Evolutionary conservation across 1,140 invertebrate species (phyloP).

Genomic region (Triops longicaudatus): DNA sequence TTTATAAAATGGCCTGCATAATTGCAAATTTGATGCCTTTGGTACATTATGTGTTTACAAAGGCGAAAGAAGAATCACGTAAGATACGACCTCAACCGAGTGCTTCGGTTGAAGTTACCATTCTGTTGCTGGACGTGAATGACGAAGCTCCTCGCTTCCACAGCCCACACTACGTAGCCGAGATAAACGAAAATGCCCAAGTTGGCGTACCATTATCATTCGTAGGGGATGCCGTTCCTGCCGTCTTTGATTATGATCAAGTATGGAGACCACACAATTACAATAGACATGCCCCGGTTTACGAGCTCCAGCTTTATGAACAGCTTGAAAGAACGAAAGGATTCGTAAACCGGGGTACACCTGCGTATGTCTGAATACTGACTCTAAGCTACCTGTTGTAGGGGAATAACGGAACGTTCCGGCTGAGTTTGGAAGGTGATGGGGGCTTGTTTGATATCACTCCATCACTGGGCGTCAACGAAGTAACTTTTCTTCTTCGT

Average conservation of each 20-base stretch:
- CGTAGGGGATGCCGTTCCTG: slow-evolving; percentile 64
- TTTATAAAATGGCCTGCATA: neutral
- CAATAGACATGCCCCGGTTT: neutral
- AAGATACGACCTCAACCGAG: slow-evolving; percentile 56
- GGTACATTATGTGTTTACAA: slow-evolving; percentile 33
- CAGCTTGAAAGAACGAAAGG: slow-evolving; percentile 28
- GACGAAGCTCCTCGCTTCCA: slow-evolving; percentile 83
- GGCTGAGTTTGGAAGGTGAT: slow-evolving; percentile 66
- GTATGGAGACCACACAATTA: slow-evolving; percentile 41
- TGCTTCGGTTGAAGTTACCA: slow-evolving; percentile 77
- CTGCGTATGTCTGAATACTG: neutral
- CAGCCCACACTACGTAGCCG: slow-evolving; percentile 66
- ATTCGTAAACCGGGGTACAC: slow-evolving; percentile 17
- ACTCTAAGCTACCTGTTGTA: slow-evolving; percentile 40
- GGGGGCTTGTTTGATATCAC: slow-evolving; percentile 80
- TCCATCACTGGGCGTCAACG: slow-evolving; percentile 77
- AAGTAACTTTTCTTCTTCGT: slow-evolving; percentile 81
- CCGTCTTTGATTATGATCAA: slow-evolving; percentile 88
- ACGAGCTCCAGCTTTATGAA: neutral
- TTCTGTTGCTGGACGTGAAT: slow-evolving; percentile 89
- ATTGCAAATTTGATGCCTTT: neutral
- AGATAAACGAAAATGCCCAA: slow-evolving; percentile 86
- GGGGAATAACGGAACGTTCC: slow-evolving; percentile 88
- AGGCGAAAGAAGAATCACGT: slow-evolving; percentile 59
- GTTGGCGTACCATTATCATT: slow-evolving; percentile 82